These are phyloP conservation scores for Heliocidaris tuberculata DNA, from an alignment of 35 echinoderm and acorn worm species.

Conservation along the genomic window DNA sequence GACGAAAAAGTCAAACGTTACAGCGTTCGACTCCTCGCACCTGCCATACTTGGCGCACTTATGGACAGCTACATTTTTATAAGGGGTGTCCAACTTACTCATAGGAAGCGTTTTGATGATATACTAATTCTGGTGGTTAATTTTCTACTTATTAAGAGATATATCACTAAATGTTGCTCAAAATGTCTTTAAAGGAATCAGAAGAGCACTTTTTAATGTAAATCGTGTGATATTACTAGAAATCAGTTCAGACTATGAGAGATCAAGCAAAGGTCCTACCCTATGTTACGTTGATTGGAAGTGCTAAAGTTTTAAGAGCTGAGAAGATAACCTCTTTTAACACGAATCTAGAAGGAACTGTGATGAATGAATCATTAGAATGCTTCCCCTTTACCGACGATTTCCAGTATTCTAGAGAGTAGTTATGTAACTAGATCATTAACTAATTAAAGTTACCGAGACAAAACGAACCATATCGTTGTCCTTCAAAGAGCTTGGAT, in stretches of 20 bases:
- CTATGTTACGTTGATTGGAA: too few species aligned
- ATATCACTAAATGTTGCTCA: too few species aligned
- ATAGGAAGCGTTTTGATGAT: neutral
- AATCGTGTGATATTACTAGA: too few species aligned
- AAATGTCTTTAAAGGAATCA: too few species aligned
- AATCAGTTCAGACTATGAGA: too few species aligned
- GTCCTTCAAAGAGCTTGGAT: neutral
- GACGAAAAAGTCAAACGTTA: neutral
- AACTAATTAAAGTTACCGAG: neutral
- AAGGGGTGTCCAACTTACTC: neutral
- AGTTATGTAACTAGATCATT: neutral
- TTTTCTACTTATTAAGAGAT: too few species aligned
- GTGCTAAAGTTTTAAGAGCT: too few species aligned
- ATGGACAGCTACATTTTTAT: neutral
- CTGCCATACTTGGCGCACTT: neutral
- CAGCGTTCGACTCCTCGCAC: neutral
- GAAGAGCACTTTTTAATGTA: too few species aligned
- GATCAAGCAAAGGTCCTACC: too few species aligned
- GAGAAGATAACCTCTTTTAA: neutral
- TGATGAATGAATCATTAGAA: neutral
- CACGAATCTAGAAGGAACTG: neutral
- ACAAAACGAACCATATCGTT: neutral
- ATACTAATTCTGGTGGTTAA: too few species aligned
- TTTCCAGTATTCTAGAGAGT: neutral
- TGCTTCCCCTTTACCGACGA: neutral